Evolutionary conservation across 1,140 invertebrate genomes (phyloP), one percentile per base, ranked within the genome.

Genomic region (Diorhabda elongata): DNA sequence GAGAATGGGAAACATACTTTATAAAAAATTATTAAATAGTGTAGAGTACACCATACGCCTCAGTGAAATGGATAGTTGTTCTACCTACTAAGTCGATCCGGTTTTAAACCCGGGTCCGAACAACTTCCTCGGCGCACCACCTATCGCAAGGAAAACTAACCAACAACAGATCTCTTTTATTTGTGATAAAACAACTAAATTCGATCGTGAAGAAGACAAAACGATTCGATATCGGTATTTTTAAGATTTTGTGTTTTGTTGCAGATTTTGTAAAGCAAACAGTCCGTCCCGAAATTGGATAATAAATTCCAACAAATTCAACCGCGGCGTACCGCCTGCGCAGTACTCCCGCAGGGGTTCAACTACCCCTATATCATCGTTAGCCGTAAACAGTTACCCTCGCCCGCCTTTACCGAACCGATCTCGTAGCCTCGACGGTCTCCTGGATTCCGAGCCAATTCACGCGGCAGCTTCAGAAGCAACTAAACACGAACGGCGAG

Each of bases 371-470:
- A 71, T 75, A 43, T 77, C 74, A 59, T 71, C 76, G 56, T 41
- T 73, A 57, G 71, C 72, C 3, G 43, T 72, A n/a, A 69, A 62
- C 64, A 73, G 61, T 65, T 52, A 47, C 66, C 76, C 79, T 58
- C 76, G 44, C 66, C 76, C 79, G 58, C 76, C 79, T 26, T 79
- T 79, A 69, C 78, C 79, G 11, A 83, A 85, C 47, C 82, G 87
- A 71, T 88, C 87, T n/a, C 86, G 87, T 67, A 91, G 90, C 81
- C 83, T 89, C 71, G 89, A 91, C 76, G 88, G 87, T 75, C 82
- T 91, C 9, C 72, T 89, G 41, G 77, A 78, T 43, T 63, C 71
- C 4, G 76, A 79, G 63, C 59, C 73, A 11, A 68, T 68, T 5
- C 58, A 59, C 58, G 69, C 71, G 64, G 69, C 71, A 66, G 73